A percentile compares a stretch with the other conserved stretches of the same genome.
Conservation (phyloP, 2,113 vertebrate species). For the Alces alces region DNA sequence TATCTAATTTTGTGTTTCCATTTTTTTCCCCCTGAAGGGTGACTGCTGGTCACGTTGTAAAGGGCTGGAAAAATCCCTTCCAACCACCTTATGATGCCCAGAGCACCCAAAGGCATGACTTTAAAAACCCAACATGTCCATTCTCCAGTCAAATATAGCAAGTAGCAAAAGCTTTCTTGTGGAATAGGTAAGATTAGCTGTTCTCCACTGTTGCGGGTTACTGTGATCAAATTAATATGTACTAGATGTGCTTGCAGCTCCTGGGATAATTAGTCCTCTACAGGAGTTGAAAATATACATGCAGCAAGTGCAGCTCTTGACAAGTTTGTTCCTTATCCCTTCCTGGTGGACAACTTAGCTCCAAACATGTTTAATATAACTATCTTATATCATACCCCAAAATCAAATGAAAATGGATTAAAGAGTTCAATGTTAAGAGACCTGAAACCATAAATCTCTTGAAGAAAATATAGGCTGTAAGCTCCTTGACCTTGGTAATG, state of each 20-base stretch:
- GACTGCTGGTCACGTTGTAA: constrained; percentile 66
- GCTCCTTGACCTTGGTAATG: background rate
- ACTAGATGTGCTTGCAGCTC: background rate
- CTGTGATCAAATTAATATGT: background rate
- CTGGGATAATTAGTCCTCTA: background rate
- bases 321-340: background rate
- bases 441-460: background rate
- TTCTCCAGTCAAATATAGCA: constrained; percentile 50
- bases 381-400: background rate
- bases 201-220: background rate
- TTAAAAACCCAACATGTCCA: constrained; percentile 49
- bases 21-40: constrained; percentile 58
- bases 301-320: background rate
- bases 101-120: constrained; percentile 73
- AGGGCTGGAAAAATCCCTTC: background rate
- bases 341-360: background rate
- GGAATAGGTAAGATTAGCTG: constrained; percentile 74
- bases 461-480: background rate
- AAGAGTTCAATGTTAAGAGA: background rate
- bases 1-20: constrained; percentile 15
- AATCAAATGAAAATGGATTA: background rate
- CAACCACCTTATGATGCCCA: constrained; percentile 65
- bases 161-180: constrained; percentile 46
- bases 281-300: background rate
- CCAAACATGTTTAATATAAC: background rate